These are phyloP conservation scores for Pharmacophagus antenor DNA, from an alignment of 2,888 invertebrate species.

Conservation along the genomic window DNA sequence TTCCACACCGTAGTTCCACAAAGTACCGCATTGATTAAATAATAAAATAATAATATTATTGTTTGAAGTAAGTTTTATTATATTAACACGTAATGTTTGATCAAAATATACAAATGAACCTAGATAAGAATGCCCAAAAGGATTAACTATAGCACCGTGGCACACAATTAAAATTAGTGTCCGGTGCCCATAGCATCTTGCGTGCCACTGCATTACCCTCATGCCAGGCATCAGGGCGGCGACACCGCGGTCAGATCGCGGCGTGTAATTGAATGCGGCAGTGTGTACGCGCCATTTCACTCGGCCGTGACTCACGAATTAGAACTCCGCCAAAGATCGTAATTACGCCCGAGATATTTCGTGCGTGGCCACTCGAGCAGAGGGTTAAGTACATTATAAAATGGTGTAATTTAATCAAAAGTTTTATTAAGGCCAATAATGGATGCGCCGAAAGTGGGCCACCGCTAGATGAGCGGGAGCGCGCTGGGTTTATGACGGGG, in stretches of 20 bases:
- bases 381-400: slow-evolving; percentile 56
- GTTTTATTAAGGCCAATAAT: slow-evolving; percentile 61
- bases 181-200: too few species aligned
- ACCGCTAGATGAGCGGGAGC: slow-evolving; percentile 23
- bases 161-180: too few species aligned
- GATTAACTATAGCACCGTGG: too few species aligned
- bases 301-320: slow-evolving; percentile 79
- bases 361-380: slow-evolving; percentile 64
- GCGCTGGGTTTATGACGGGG: slow-evolving; percentile 8
- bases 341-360: slow-evolving; percentile 71
- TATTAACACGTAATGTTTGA: too few species aligned
- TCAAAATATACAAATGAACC: too few species aligned
- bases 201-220: not conserved
- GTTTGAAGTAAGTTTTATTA: too few species aligned
- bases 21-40: too few species aligned
- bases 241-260: slow-evolving; percentile 61
- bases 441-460: slow-evolving; percentile 30
- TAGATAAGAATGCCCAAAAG: too few species aligned
- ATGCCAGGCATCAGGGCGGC: not conserved
- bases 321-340: slow-evolving; percentile 70
- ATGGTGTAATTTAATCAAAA: slow-evolving; percentile 59
- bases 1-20: too few species aligned
- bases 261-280: slow-evolving; percentile 64
- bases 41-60: too few species aligned
- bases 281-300: slow-evolving; percentile 70